Base-by-base conservation (phyloP, 2,113 vertebrate species). In the Elgaria multicarinata region DNA sequence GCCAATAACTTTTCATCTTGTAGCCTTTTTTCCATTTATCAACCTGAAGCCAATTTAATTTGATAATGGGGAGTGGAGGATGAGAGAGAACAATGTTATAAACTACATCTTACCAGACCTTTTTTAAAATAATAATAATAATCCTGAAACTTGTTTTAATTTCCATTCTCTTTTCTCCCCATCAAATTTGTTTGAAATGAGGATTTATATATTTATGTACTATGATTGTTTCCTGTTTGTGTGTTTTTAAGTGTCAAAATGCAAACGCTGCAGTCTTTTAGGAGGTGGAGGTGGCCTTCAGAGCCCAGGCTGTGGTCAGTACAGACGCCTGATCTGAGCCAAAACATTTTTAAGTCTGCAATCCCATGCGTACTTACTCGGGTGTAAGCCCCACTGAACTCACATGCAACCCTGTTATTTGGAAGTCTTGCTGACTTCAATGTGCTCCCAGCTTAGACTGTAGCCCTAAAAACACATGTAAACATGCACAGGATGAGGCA, bases 1-100 rank as follows among this genome's bases (percentile, higher is more conserved):
- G 44, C 62, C 90, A 91, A 28, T 87, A 93, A 91, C 93, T 92
- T 93, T 18, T 69, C 58, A 3, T 50, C 90, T 92, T 93, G 85
- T 46, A 67, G 85, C 76, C 84, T 80, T 93, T 22, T 78, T 92
- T 87, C 85, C 89, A 83, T 91, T 93, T 91, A 93, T 82, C 89
- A 82, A 18, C 16, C 26, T 44, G 78, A 92, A 72, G 72, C 0
- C 46, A 24, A 33, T 90, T 91, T 91, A 69, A 82, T 62, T 22
- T 86, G 64, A 84, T 22, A 44, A 88, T 71, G 85, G 66, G 22
- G 46, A 83, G 71, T 24, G 62, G 82, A 31, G 24, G 28, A 50
- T 16, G 26, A 76, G 74, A 33, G n/a, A 67, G 76, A 26, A 89
- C n/a, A 91, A 83, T 8, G n/a, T 44, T 0, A 0, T 4, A 14